Evolutionary conservation across 2,888 invertebrate species (phyloP).

Genomic region (Anaspis maculata): DNA sequence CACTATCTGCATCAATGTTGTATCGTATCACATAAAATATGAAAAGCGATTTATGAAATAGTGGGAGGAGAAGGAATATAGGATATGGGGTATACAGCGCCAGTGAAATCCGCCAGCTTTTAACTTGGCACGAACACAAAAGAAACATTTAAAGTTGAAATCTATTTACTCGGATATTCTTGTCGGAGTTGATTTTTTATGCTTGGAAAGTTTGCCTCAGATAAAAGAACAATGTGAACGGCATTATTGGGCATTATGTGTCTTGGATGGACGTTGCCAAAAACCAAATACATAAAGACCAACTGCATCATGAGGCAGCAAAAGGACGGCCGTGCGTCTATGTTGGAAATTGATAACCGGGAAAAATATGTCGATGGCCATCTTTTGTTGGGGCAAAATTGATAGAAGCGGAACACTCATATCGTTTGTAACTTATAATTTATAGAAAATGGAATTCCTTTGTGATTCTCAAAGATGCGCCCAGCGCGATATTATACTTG

Average conservation of each 20-base stretch:
- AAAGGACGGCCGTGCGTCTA: too few species aligned
- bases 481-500: constrained; percentile 16
- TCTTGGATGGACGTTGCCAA: constrained; percentile 29
- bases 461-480: constrained; percentile 22
- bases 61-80: too few species aligned
- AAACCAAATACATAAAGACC: constrained; percentile 29
- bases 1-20: too few species aligned
- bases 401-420: constrained; percentile 22
- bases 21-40: too few species aligned
- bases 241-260: constrained; percentile 28
- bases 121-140: constrained; percentile 30
- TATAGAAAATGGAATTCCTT: constrained; percentile 24
- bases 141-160: constrained; percentile 31
- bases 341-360: constrained; percentile 25
- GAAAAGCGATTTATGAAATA: too few species aligned
- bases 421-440: constrained; percentile 25
- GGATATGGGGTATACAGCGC: too few species aligned
- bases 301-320: too few species aligned
- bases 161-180: constrained; percentile 34
- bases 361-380: constrained; percentile 22
- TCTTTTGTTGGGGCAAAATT: constrained; percentile 24
- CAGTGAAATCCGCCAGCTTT: constrained; percentile 17
- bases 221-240: constrained; percentile 27
- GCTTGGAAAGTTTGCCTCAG: constrained; percentile 28
- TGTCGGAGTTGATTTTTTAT: constrained; percentile 34